Evolutionary conservation across 2,797 vertebrate genomes (phyloP).

Genomic region (Catostomus latipinnis): DNA sequence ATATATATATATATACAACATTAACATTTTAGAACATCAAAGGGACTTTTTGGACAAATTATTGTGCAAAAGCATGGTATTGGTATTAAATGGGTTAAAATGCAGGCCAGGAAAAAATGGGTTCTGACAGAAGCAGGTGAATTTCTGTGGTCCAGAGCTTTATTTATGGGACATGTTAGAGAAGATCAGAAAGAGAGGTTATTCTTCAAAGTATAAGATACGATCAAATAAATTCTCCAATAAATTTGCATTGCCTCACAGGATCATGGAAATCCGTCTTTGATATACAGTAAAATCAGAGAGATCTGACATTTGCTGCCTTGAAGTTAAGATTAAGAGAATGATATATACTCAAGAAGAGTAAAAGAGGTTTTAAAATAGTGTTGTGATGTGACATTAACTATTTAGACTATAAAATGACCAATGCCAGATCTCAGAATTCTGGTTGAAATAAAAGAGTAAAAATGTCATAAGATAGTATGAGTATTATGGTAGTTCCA

Average conservation of each 20-base stretch:
- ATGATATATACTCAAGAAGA: neutral
- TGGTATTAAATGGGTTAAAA: constrained; percentile 48
- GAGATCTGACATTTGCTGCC: constrained; percentile 10
- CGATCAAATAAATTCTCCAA: constrained; percentile 38
- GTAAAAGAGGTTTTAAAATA: constrained; percentile 12
- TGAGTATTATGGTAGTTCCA: too few relatives aligned
- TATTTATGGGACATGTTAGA: constrained; percentile 38
- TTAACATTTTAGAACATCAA: too few relatives aligned
- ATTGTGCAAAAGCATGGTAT: constrained; percentile 15
- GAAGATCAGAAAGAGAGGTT: constrained; percentile 29
- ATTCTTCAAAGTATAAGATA: constrained; percentile 45
- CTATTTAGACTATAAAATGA: neutral
- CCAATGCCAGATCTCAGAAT: neutral
- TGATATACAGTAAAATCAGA: neutral
- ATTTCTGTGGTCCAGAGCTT: constrained; percentile 38
- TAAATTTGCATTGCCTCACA: constrained; percentile 10
- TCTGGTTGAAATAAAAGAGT: neutral
- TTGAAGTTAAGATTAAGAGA: constrained; percentile 18
- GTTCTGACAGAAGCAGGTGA: constrained; percentile 48
- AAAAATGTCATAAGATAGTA: neutral
- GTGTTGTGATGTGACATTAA: too few relatives aligned
- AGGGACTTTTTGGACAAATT: neutral
- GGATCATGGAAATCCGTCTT: constrained; percentile 6
- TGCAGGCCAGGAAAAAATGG: constrained; percentile 39
- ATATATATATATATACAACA: neutral